Evolutionary conservation across 2,797 vertebrate species (phyloP), one percentile per base, ranked within the genome.

Genomic region (Hafferia zeledoni): DNA sequence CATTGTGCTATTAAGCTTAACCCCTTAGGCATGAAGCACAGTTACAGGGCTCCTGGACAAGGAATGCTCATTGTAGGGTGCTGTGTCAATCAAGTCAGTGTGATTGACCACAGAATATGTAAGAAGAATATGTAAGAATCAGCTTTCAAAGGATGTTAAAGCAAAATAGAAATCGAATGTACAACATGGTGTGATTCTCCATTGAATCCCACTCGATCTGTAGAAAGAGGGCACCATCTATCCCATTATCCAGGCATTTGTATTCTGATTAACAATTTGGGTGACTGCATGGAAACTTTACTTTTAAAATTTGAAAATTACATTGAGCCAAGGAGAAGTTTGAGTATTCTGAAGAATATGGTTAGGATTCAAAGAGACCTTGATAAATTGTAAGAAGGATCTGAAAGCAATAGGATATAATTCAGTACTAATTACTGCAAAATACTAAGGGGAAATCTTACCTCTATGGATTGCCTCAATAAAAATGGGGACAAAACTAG

Each of bases 1-100:
- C 1, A 1, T 76, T 15, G 57, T 85, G 57, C 70, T 91, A 59
- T 90, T 95, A 93, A 80, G 81, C 50, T 93, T 95, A 94, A 93
- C 67, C 89, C 94, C 84, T 94, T 95, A 74, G 90, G 90, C 93
- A 61, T 72, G 74, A 70, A 87, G 46, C 60, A 70, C n/a, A 18
- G 41, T 93, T 67, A 57, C n/a, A 37, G n/a, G 81, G 63, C 50
- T 93, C 60, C 86, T n/a, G 85, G 76, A 72, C 59, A 70, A 63
- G 47, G 30, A 64, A 63, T 90, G 17, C 61, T 83, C 53, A 15
- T n/a, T 80, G 72, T 18, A 65, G 83, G 81, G 44, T 76, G 46
- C 52, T 61, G 57, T 1, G 7, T 61, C 82, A 59, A 82, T 61
- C n/a, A 83, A 77, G 59, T 31, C 33, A 53, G 46, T 46, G 27